These are phyloP conservation scores for Riptortus pedestris DNA, from an alignment of 1,140 invertebrate genomes.

Conservation along the genomic window DNA sequence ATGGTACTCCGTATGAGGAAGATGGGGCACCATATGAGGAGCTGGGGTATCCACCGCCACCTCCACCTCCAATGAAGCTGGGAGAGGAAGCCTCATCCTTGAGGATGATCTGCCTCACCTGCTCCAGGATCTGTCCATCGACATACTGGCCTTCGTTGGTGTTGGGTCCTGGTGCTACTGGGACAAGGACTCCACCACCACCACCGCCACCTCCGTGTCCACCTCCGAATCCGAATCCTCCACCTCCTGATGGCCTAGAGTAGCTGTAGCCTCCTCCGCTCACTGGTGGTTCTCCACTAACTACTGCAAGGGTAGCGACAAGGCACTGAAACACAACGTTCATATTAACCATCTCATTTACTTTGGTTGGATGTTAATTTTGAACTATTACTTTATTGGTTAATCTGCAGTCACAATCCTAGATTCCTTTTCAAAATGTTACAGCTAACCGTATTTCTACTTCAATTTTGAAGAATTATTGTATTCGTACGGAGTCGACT, in stretches of 20 bases:
- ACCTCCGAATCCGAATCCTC: constrained; percentile 43
- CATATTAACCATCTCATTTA: too few relatives aligned
- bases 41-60: constrained; percentile 37
- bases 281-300: constrained; percentile 49
- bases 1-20: constrained; percentile 44
- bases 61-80: constrained; percentile 37
- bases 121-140: constrained; percentile 62
- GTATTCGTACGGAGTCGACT: too few relatives aligned
- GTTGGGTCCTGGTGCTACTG: constrained; percentile 59
- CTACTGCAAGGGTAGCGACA: constrained; percentile 47
- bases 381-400: too few relatives aligned
- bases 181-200: constrained; percentile 56
- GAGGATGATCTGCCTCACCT: constrained; percentile 67
- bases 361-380: too few relatives aligned
- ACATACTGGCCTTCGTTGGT: constrained; percentile 66
- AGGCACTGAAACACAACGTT: constrained; percentile 44
- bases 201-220: constrained; percentile 40
- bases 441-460: too few relatives aligned
- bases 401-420: too few relatives aligned
- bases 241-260: constrained; percentile 42
- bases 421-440: too few relatives aligned
- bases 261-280: constrained; percentile 45
- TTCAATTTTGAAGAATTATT: too few relatives aligned
- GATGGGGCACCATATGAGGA: constrained; percentile 42
- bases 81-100: constrained; percentile 58